Base-by-base conservation (phyloP, 2,888 invertebrate species). In the Machimus rusticus region DNA sequence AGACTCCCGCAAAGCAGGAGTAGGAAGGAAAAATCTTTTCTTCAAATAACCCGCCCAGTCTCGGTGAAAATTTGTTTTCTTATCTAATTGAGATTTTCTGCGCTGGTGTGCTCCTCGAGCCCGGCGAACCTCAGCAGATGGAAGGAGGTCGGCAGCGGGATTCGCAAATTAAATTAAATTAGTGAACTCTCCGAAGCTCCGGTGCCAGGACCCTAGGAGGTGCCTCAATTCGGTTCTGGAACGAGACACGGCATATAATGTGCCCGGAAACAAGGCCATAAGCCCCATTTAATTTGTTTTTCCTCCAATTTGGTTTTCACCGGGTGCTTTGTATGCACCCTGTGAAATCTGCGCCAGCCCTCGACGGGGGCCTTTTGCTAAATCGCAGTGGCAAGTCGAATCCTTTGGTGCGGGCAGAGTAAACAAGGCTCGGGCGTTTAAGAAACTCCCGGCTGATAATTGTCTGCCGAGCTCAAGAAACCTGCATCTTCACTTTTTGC, bases 21-120 rank as follows among this genome's bases (percentile, higher is more conserved):
- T 34, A 34, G 66, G 57, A 84, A 66, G 19, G 23, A 57, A 37
- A 43, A 37, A 43, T 66, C 66, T 74, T 46, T 79, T 82, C 66
- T 74, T 19, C 87, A 87, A 87, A 87, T 87, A 87, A 78, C 81
- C 87, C 46, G 31, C 66, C 46, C 66, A 43, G 31, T 66, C 82
- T 87, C 37, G 74, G 84, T 66, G 84, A 84, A 86, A 86, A 88
- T 88, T 86, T 82, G 88, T 88, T 88, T 87, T 87, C 87, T 82
- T 86, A 78, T 87, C 86, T 88, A 88, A 88, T 88, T 87, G 88
- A 85, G 87, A 87, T 88, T 88, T 87, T 79, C 85, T 74, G 34
- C 57, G 86, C 66, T 57, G n/a, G 46, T 79, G 9, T 55, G 66
- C 39, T 23, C 37, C 39, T 23, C 37, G 28, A 66, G 43, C 39